Evolutionary conservation across 2,888 invertebrate species (phyloP).

Genomic region (Beris morrisii): DNA sequence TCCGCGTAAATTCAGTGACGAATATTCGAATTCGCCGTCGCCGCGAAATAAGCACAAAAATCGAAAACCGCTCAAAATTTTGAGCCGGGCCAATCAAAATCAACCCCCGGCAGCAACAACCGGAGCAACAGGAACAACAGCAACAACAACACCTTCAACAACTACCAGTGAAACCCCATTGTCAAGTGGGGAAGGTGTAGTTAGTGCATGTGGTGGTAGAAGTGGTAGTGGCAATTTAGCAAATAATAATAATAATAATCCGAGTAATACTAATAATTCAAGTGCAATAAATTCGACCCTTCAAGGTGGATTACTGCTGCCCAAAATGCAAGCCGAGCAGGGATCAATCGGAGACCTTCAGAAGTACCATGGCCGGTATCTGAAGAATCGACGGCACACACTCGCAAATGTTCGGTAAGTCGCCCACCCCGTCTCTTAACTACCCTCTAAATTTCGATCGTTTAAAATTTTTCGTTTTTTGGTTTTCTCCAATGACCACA

Average conservation of each 20-base stretch:
- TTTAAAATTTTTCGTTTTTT: too few species aligned
- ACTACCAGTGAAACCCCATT: conserved; percentile 49
- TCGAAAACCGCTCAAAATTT: conserved; percentile 53
- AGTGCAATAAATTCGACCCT: conserved; percentile 45
- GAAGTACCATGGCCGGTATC: conserved; percentile 83
- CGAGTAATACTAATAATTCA: conserved; percentile 43
- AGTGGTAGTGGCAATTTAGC: conserved; percentile 42
- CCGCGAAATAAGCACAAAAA: conserved; percentile 55
- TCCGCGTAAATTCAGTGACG: conserved; percentile 41
- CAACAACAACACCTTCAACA: conserved; percentile 40
- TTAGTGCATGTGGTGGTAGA: conserved; percentile 48
- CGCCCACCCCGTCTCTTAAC: too few species aligned
- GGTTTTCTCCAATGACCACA: neutral
- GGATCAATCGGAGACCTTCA: conserved; percentile 89
- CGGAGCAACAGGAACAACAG: neutral
- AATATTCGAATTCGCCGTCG: conserved; percentile 51
- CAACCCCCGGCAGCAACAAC: neutral
- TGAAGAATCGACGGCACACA: conserved; percentile 84
- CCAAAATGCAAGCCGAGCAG: conserved; percentile 90
- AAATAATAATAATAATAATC: conserved; percentile 12
- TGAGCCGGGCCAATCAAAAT: conserved; percentile 45
- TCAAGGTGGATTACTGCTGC: conserved; percentile 55
- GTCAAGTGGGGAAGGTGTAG: conserved; percentile 42
- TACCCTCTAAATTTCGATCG: too few species aligned
- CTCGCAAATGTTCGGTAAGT: conserved; percentile 92